Percentiles rank a stretch among this genome's conserved stretches.
Conservation (phyloP, 64 coral and sea anemone species). For the Astreopora myriophthalma region DNA sequence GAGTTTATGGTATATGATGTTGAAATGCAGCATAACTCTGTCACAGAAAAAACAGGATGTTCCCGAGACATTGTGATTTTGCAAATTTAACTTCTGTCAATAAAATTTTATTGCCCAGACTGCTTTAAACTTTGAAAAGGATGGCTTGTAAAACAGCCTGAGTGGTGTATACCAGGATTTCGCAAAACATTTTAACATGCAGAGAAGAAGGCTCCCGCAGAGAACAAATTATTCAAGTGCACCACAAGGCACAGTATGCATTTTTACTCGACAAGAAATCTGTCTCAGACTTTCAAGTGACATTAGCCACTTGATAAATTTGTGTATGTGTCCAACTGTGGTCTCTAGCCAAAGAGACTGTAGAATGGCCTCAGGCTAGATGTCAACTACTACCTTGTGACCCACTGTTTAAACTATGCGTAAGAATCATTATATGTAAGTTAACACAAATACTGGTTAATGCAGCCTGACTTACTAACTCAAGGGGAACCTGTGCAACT, state of each 20-base stretch:
- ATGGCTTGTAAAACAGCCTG: not conserved
- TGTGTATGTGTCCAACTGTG: not conserved
- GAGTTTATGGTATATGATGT: not conserved
- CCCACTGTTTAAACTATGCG: not conserved
- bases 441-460: not conserved
- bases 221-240: conserved; percentile 23
- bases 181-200: not conserved
- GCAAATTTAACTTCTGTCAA: not conserved
- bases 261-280: not conserved
- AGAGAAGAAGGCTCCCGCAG: not conserved
- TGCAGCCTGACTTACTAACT: not conserved
- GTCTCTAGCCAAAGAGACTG: too few species aligned
- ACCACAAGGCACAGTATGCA: not conserved
- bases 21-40: not conserved
- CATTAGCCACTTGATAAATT: not conserved
- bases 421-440: conserved; percentile 15
- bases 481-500: not conserved
- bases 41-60: conserved; percentile 2
- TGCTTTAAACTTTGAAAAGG: not conserved
- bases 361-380: too few species aligned
- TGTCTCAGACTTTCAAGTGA: not conserved
- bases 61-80: not conserved
- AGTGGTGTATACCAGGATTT: not conserved
- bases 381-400: too few species aligned
- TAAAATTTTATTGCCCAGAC: not conserved